phyloP scores from a whole-genome alignment of 2,888 invertebrate genomes.

The Boloria euphrosyne region DNA sequence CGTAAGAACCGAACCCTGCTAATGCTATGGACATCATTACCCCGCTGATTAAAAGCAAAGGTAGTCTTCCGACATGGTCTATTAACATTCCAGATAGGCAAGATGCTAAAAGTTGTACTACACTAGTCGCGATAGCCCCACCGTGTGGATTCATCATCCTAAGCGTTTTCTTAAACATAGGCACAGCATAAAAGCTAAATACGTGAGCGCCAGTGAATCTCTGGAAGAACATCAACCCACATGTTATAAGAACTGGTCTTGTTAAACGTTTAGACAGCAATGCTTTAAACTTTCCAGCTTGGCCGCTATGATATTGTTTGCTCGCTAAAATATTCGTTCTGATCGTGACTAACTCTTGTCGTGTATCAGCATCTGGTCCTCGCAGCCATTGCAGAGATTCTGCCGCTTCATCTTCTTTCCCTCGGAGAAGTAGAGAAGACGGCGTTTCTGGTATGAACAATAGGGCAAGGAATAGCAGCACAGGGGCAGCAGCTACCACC shows the following conservation, averaged over 20 bases:
- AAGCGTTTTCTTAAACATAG: conserved; percentile 92
- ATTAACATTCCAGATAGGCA: conserved; percentile 91
- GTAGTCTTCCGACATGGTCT: conserved; percentile 91
- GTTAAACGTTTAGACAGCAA: conserved; percentile 72
- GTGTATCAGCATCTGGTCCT: conserved; percentile 88
- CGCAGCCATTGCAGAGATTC: conserved; percentile 90
- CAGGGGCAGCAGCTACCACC: conserved; percentile 89
- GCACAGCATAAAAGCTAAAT: conserved; percentile 92
- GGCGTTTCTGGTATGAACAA: conserved; percentile 94
- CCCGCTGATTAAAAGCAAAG: conserved; percentile 91
- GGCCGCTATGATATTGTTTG: conserved; percentile 63
- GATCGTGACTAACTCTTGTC: conserved; percentile 87
- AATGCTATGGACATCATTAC: conserved; percentile 92
- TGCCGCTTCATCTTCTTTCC: conserved; percentile 88
- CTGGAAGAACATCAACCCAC: conserved; percentile 94
- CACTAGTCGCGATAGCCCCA: conserved; percentile 91
- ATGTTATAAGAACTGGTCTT: conserved; percentile 90
- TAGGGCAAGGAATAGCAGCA: conserved; percentile 87
- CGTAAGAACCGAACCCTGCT: conserved; percentile 91
- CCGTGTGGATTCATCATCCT: conserved; percentile 90
- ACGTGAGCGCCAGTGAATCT: conserved; percentile 91
- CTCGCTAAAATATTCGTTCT: conserved; percentile 85
- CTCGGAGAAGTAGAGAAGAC: conserved; percentile 88
- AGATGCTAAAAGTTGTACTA: conserved; percentile 91
- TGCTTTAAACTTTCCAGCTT: conserved; percentile 62